Evolutionary conservation across 2,113 vertebrate genomes (phyloP).

Genomic region (Furnarius figulus): DNA sequence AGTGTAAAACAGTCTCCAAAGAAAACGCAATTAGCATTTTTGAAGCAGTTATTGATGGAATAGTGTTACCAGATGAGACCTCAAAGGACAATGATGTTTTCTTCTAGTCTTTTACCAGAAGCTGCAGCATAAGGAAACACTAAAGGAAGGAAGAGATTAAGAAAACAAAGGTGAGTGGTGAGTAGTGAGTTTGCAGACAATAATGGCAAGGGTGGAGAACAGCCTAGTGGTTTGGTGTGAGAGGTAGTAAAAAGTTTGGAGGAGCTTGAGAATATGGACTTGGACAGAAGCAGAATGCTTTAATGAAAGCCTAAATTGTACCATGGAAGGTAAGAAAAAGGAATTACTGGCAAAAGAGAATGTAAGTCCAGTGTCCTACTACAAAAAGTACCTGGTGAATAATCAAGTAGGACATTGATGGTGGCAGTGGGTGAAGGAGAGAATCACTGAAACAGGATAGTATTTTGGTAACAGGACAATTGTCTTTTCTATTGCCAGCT

Average conservation of each 20-base stretch:
- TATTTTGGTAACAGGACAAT: neutral
- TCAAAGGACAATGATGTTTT: neutral
- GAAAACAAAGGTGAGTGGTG: neutral
- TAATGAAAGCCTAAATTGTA: neutral
- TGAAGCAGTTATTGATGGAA: neutral
- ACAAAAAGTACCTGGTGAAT: neutral
- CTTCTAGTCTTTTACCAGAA: neutral
- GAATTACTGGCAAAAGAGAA: neutral
- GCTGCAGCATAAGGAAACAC: neutral
- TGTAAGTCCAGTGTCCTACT: neutral
- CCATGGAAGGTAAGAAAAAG: neutral
- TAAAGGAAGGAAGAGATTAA: neutral
- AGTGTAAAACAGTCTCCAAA: neutral
- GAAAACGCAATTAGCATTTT: neutral
- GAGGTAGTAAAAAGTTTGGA: neutral
- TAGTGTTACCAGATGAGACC: neutral
- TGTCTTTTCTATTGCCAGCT: neutral
- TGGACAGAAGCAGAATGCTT: neutral
- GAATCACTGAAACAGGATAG: neutral
- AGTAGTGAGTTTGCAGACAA: neutral
- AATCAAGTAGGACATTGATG: neutral
- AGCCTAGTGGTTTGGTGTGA: neutral
- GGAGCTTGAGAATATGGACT: neutral
- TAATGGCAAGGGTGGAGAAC: neutral
- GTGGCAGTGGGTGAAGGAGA: neutral